A percentile compares a stretch with the other conserved stretches of the same genome.
Evolutionary conservation across 2,113 vertebrate species (phyloP).

Genomic region (Burhinus bistriatus): DNA sequence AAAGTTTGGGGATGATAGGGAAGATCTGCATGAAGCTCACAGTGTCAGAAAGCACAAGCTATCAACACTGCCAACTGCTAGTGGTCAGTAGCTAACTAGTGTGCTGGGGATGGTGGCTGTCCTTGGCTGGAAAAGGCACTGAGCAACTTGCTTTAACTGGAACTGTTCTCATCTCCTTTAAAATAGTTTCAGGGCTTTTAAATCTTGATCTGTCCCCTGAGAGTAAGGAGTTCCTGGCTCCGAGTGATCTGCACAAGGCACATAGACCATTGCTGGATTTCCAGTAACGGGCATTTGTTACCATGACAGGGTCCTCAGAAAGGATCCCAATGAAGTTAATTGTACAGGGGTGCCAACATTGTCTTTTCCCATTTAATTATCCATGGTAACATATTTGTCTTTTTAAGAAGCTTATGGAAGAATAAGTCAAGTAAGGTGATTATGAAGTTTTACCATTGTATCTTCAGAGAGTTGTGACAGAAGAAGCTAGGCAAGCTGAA

Average conservation of each 20-base stretch:
- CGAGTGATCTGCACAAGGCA: neutral
- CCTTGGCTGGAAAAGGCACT: neutral
- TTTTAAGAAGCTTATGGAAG: neutral
- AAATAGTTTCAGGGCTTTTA: neutral
- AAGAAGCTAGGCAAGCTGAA: neutral
- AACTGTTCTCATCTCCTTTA: neutral
- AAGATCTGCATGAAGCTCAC: neutral
- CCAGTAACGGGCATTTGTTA: neutral
- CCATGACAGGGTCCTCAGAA: neutral
- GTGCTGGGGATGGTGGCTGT: neutral
- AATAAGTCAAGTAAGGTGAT: neutral
- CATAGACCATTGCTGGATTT: neutral
- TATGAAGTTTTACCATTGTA: neutral
- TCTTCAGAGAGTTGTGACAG: neutral
- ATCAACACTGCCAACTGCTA: neutral
- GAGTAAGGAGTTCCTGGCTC: neutral
- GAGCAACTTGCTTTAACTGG: neutral
- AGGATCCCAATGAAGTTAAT: neutral
- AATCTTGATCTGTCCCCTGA: neutral
- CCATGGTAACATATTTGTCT: neutral
- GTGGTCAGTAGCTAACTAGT: neutral
- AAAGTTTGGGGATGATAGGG: neutral
- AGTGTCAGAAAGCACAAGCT: neutral
- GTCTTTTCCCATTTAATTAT: neutral
- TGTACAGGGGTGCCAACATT: neutral